Base-by-base conservation (phyloP, 2,888 invertebrate species). In the Seladonia tumulorum region DNA sequence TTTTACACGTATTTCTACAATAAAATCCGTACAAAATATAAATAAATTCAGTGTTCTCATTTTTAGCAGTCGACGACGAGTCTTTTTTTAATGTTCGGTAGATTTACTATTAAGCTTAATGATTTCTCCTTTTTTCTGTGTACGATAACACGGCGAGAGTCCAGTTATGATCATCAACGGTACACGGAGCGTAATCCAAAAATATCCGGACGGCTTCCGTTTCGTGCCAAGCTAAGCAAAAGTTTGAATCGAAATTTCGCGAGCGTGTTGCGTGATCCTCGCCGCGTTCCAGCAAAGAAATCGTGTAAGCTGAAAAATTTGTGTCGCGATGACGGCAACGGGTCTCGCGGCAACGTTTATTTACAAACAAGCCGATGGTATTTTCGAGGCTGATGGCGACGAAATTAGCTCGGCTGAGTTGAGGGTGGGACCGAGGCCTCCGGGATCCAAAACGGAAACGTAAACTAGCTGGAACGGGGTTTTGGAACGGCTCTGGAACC, bases 201-300 rank as follows among this genome's bases (percentile, higher is more conserved):
- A 93, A 93, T 93, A 93, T 89, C 88, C 83, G 60, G 81, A 63
- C 88, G 66, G 82, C 86, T 83, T 76, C 81, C 8, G 68, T 68
- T 86, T 84, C 87, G 86, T 92, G 93, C 93, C 93, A 93, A 93
- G 90, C 81, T 82, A 91, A 92, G 88, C 89, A 87, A 89, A 89
- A 88, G 73, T 87, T 83, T 88, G 72, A 89, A 91, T 91, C 85
- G 88, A 66, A 90, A 88, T 90, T 89, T 77, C 70, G n/a, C 57
- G 57, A 57, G 12, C n/a, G 22, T 57, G 57, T 29, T 29, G 49
- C 18, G 49, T 10, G 49, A 35, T 45, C 42, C 42, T n/a, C 42
- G 70, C 14, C 63, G 29, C n/a, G n/a, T 72, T 53, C 68, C 22
- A 45, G 53, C 77, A 83, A 75, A 79, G 5, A 68, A 68, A n/a